These are phyloP conservation scores for Heteropelma amictum DNA, from an alignment of 2,888 invertebrate species.

Conservation along the genomic window DNA sequence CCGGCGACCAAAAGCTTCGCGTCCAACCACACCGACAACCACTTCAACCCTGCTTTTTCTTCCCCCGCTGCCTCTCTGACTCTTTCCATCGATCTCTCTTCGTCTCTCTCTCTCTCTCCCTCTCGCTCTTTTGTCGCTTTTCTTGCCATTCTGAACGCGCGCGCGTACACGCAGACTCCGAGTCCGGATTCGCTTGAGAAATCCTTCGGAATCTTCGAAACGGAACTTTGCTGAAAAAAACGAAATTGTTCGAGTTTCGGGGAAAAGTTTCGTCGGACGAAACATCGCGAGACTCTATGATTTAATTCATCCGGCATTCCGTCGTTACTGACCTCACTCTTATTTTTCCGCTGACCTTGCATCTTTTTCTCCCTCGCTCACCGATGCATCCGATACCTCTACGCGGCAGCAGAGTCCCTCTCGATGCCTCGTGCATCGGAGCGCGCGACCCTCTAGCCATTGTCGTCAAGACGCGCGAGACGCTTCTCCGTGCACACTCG, in stretches of 20 bases:
- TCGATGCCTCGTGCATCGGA: slow-evolving; percentile 1
- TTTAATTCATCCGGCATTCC: not conserved
- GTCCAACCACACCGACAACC: slow-evolving; percentile 48
- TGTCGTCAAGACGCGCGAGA: slow-evolving; percentile 46
- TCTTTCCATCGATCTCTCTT: slow-evolving; percentile 53
- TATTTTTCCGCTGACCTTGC: slow-evolving; percentile 51
- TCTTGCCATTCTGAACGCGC: slow-evolving; percentile 66
- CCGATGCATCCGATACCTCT: slow-evolving; percentile 37
- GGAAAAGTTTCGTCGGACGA: slow-evolving; percentile 15
- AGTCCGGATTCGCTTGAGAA: slow-evolving; percentile 60
- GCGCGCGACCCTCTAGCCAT: slow-evolving; percentile 23
- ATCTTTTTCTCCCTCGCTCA: slow-evolving; percentile 34
- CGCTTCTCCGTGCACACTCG: not conserved
- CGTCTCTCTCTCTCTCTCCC: slow-evolving; percentile 48
- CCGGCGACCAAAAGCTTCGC: slow-evolving; percentile 44
- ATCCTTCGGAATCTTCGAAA: slow-evolving; percentile 31
- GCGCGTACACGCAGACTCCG: slow-evolving; percentile 76
- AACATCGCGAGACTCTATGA: not conserved
- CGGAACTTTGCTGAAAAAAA: no score
- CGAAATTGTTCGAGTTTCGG: no score
- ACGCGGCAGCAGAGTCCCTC: slow-evolving; percentile 13
- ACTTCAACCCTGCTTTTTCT: slow-evolving; percentile 46
- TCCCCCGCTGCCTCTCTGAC: slow-evolving; percentile 15
- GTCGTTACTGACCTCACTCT: slow-evolving; percentile 42
- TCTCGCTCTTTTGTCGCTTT: slow-evolving; percentile 52